phyloP scores from a whole-genome alignment of 1,140 invertebrate genomes.

The Dreissena rostriformis region DNA sequence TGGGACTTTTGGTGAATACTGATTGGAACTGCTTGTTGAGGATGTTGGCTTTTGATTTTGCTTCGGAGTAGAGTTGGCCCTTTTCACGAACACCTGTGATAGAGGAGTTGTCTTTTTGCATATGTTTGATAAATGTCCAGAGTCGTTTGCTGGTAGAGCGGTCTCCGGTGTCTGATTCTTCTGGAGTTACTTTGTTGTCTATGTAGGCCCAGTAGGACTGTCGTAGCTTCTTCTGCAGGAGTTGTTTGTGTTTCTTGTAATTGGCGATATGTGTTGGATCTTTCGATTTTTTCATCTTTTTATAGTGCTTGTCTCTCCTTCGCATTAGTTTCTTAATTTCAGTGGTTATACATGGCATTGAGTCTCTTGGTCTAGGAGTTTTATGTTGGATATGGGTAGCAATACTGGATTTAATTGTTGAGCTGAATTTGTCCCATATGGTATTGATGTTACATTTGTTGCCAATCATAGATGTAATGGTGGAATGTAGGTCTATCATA shows the following conservation, averaged over 20 bases:
- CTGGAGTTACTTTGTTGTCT: conserved; percentile 34
- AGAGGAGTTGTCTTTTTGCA: conserved; percentile 12
- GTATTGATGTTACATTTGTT: not conserved
- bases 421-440: conserved; percentile 21
- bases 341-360: conserved; percentile 21
- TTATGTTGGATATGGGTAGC: conserved; percentile 35
- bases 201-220: conserved; percentile 51
- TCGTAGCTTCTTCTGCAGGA: conserved; percentile 23
- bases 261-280: not conserved
- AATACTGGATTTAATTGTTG: conserved; percentile 1
- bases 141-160: conserved; percentile 32
- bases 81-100: conserved; percentile 17
- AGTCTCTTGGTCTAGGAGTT: conserved; percentile 22
- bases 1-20: no score
- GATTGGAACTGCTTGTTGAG: conserved; percentile 46
- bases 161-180: conserved; percentile 8
- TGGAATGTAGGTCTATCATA: not conserved
- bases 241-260: conserved; percentile 30
- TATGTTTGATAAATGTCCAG: conserved; percentile 58
- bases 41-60: conserved; percentile 21
- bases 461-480: not conserved
- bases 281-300: conserved; percentile 46
- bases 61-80: conserved; percentile 1
- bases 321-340: conserved; percentile 24
- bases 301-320: conserved; percentile 34